phyloP scores from a whole-genome alignment of 2,888 invertebrate genomes.

The Marasmarcha lunaedactyla region DNA sequence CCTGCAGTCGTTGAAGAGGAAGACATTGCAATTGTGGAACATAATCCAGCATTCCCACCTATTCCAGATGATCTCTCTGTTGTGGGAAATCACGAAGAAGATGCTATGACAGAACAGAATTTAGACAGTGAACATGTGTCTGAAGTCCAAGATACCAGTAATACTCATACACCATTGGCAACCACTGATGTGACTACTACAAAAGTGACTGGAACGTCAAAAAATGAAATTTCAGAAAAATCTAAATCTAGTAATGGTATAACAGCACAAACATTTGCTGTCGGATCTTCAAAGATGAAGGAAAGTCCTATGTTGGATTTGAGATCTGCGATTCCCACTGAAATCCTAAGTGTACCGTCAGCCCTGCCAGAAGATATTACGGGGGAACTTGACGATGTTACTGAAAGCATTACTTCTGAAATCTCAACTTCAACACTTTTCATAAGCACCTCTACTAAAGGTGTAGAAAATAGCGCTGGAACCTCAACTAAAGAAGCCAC shows the following conservation, averaged over 20 bases:
- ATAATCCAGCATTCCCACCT: conserved; percentile 59
- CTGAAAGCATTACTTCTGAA: conserved; percentile 17
- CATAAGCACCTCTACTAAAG: conserved; percentile 10
- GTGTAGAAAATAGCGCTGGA: conserved; percentile 8
- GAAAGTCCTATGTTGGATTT: conserved; percentile 44
- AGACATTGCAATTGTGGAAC: conserved; percentile 40
- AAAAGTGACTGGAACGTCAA: conserved; percentile 20
- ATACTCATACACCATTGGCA: conserved; percentile 21
- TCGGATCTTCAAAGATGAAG: conserved; percentile 20
- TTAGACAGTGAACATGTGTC: conserved; percentile 34
- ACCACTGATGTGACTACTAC: conserved; percentile 20
- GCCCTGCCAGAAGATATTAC: conserved; percentile 31
- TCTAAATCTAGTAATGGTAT: conserved; percentile 15
- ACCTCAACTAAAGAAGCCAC: background rate
- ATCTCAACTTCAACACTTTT: conserved; percentile 13
- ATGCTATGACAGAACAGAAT: conserved; percentile 39
- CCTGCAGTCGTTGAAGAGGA: conserved; percentile 48
- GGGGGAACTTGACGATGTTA: conserved; percentile 28
- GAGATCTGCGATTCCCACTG: conserved; percentile 49
- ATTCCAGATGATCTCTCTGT: conserved; percentile 55
- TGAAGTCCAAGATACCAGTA: conserved; percentile 25
- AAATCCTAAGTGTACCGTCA: conserved; percentile 37
- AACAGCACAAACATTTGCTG: conserved; percentile 18
- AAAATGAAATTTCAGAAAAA: conserved; percentile 20
- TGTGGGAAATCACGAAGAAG: conserved; percentile 48